These are phyloP conservation scores for Distichodus sexfasciatus DNA, from an alignment of 2,797 vertebrate genomes.

Conservation along the genomic window DNA sequence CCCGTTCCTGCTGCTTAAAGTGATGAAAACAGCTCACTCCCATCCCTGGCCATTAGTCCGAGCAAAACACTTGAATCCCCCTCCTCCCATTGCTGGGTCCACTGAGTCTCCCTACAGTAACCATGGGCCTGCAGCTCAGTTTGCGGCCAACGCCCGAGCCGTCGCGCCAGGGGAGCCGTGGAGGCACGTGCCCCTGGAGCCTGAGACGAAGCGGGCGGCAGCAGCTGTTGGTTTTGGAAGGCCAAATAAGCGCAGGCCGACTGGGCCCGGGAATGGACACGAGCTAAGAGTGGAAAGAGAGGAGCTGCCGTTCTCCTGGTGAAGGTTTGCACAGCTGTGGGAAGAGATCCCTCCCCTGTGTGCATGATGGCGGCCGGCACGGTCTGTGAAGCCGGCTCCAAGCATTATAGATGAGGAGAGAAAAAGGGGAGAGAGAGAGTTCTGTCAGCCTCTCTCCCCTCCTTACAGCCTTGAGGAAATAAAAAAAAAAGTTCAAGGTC, in stretches of 20 bases:
- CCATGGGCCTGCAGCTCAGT: neutral
- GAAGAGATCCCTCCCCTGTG: slow-evolving; percentile 69
- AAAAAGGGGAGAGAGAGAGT: no score
- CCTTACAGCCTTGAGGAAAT: slow-evolving; percentile 59
- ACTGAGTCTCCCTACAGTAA: neutral
- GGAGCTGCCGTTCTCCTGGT: slow-evolving; percentile 25
- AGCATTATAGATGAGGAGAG: slow-evolving; percentile 58
- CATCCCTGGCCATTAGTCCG: slow-evolving; percentile 9
- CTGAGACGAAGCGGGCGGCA: slow-evolving; percentile 43
- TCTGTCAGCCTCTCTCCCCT: slow-evolving; percentile 40
- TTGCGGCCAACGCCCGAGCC: slow-evolving; percentile 30
- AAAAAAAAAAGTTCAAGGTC: slow-evolving; percentile 50
- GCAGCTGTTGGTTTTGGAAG: slow-evolving; percentile 64
- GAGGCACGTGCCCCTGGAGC: slow-evolving; percentile 66
- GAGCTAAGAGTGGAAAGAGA: slow-evolving; percentile 17
- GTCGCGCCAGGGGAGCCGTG: slow-evolving; percentile 54
- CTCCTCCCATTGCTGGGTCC: slow-evolving; percentile 28
- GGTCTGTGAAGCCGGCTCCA: slow-evolving; percentile 65
- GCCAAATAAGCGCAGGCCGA: slow-evolving; percentile 22
- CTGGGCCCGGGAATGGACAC: slow-evolving; percentile 57
- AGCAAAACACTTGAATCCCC: slow-evolving; percentile 35
- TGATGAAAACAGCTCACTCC: slow-evolving; percentile 52
- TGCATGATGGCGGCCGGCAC: slow-evolving; percentile 49
- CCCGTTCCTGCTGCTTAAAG: slow-evolving; percentile 39
- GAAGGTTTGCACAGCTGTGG: slow-evolving; percentile 84